These are phyloP conservation scores for Pantherophis alleghaniensis DNA, from an alignment of 2,797 vertebrate genomes.

Conservation along the genomic window DNA sequence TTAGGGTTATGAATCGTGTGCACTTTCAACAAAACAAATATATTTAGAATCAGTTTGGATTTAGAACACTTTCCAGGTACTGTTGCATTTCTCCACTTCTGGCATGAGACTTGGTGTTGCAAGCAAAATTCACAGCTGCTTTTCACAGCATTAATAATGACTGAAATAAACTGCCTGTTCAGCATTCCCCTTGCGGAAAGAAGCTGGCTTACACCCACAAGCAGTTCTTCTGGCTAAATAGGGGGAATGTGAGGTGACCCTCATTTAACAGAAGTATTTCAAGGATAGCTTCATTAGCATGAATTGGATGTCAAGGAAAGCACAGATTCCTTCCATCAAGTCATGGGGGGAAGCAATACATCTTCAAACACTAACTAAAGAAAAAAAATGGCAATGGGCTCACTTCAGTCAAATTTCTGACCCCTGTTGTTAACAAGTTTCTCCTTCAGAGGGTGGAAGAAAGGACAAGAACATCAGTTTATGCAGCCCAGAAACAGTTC, in stretches of 20 bases:
- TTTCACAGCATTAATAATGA: neutral
- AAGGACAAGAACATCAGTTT: neutral
- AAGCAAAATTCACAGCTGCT: neutral
- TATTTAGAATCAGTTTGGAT: neutral
- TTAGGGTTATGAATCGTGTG: neutral
- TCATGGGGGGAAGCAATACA: neutral
- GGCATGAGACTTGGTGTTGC: accelerated
- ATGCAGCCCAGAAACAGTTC: too few relatives aligned
- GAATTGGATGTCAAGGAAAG: neutral
- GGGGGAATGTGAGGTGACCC: neutral
- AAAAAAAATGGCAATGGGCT: neutral
- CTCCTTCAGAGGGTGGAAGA: neutral
- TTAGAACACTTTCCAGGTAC: neutral
- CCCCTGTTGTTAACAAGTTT: neutral
- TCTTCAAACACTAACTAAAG: neutral
- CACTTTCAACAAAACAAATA: neutral
- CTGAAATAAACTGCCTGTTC: neutral
- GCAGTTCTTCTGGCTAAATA: neutral
- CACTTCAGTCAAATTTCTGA: neutral
- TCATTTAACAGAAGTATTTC: neutral
- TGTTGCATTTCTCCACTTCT: neutral
- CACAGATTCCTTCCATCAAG: neutral
- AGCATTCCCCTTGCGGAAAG: neutral
- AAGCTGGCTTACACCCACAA: neutral
- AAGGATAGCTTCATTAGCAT: neutral